Base-by-base conservation (phyloP, 2,797 vertebrate genomes). In the Poeciliopsis gracilis region DNA sequence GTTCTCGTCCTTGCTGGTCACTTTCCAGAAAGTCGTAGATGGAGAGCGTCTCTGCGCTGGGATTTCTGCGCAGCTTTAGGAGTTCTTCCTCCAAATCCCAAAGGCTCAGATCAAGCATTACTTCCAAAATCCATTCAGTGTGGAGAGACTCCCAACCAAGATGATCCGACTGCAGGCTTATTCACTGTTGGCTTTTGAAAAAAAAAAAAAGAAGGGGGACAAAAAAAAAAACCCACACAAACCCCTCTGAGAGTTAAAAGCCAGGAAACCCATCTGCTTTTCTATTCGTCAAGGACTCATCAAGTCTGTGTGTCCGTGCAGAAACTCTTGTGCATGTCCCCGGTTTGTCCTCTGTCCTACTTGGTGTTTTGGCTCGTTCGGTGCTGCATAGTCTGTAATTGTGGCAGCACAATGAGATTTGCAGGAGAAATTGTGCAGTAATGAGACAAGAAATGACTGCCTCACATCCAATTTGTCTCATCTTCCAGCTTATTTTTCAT, bases 251-350 rank as follows among this genome's bases (percentile, higher is more conserved):
- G 74, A 0, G 30, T 84, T 78, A 43, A 41, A 85, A 86, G 82
- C 67, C 46, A 75, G 75, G 9, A 53, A 59, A 49, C 57, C 84
- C 82, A 85, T 92, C 88, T 90, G 88, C 75, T 86, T 51, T 73
- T 45, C 85, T 83, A 84, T 43, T 85, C 72, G 43, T 53, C 45
- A 77, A 72, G 4, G 2, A 70, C 75, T 84, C 66, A 33, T 72
- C 76, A 23, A 25, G 76, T 72, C 85, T 87, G 77, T 76, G 83
- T 85, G 82, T 80, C 69, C 28, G 46, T 72, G 41, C 25, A 67
- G 23, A 38, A 20, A 25, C 20, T 43, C 15, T 33, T 3, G 15
- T 28, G 30, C 15, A 13, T 43, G 33, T 57, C 69, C 45, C 49
- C 28, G 63, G 45, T 80, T 72, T 81, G 61, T 80, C 76, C 74